Base-by-base conservation (phyloP, 2,888 invertebrate species). In the Furcula furcula region DNA sequence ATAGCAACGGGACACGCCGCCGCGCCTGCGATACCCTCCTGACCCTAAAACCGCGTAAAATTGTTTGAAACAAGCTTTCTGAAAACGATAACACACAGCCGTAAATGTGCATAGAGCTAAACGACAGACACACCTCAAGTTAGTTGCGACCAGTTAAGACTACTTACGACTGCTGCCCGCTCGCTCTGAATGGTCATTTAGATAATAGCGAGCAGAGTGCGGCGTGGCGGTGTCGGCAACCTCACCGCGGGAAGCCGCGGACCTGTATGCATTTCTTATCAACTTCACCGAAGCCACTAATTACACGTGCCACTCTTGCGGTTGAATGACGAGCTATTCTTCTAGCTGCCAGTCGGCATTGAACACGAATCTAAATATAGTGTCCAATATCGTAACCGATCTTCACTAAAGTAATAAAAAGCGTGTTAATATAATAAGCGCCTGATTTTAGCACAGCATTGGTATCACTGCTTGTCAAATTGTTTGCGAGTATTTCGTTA, bases 281-380 rank as follows among this genome's bases (percentile, higher is more conserved):
- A 31, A 18, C 4, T 9, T 9, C 1, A 10, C 10, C 16, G 31
- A 19, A 29, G 27, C 34, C 19, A 37, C 32, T 33, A 36, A 26
- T 36, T 36, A 31, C 20, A 32, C 11, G 28, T 18, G 26, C 14
- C 13, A 14, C 23, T 19, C 26, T 21, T 27, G 30, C 29, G 12
- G 19, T 28, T 30, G 7, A 35, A 35, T 23, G 32, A 35, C 20
- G 23, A 33, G 28, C 29, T 23, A 21, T 32, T 26, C 34, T 31
- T 21, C 31, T 30, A 34, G 28, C 33, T 30, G 32, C 31, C 45
- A 38, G 39, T 50, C 42, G 53, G 22, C 53, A 49, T 53, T 49
- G 53, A 49, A 42, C 33, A 32, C 34, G 20, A 38, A 36, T 42
- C 37, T 36, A 12, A 34, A 34, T 35, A 25, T 28, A 35, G 38